phyloP scores from a whole-genome alignment of 1,140 invertebrate species.

The Diabrotica virgifera region DNA sequence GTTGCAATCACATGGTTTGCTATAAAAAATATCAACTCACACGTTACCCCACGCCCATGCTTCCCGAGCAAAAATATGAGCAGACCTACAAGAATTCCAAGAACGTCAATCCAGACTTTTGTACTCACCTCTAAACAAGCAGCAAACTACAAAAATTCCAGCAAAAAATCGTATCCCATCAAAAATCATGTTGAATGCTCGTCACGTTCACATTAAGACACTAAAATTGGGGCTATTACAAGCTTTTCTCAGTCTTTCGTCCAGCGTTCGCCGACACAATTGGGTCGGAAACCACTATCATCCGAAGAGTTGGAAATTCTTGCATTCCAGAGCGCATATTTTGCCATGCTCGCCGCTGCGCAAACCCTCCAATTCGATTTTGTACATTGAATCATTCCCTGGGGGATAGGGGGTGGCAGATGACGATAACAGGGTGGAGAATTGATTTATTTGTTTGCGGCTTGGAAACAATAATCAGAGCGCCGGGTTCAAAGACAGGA shows the following conservation, averaged over 20 bases:
- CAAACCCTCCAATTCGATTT: conserved; percentile 8
- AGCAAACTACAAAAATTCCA: conserved; percentile 9
- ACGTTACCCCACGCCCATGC: neutral
- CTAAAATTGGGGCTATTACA: conserved; percentile 6
- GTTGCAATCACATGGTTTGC: too few species aligned
- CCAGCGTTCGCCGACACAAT: neutral
- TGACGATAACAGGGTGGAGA: neutral
- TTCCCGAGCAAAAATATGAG: neutral
- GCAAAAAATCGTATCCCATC: conserved; percentile 6
- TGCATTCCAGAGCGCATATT: conserved; percentile 12
- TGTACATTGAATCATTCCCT: conserved; percentile 11
- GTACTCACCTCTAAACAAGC: conserved; percentile 10
- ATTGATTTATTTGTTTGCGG: neutral
- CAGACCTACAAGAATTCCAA: neutral
- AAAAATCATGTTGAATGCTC: conserved; percentile 4
- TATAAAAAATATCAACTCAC: too few species aligned
- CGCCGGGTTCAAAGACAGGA: too few species aligned
- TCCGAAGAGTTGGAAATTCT: conserved; percentile 9
- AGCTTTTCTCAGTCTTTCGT: conserved; percentile 1
- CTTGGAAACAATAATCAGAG: neutral
- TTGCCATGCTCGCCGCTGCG: conserved; percentile 4
- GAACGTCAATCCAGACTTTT: neutral
- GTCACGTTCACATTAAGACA: conserved; percentile 13
- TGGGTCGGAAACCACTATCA: conserved; percentile 11
- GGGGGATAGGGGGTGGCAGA: neutral